These are phyloP conservation scores for Mus minutoides DNA, from an alignment of 2,797 vertebrate genomes.

Conservation along the genomic window DNA sequence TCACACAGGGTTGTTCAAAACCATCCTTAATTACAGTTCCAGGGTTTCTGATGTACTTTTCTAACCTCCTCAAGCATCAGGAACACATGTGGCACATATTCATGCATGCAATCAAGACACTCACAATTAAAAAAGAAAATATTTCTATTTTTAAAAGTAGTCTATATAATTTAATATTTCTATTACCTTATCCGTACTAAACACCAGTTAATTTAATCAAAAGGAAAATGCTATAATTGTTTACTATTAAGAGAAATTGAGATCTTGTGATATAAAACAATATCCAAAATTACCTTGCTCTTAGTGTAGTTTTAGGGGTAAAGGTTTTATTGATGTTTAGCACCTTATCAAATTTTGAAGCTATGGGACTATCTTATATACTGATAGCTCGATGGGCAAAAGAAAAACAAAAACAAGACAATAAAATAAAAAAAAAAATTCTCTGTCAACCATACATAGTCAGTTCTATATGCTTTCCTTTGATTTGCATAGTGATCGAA, in stretches of 20 bases:
- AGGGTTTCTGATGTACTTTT: neutral
- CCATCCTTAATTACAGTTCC: neutral
- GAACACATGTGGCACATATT: too few species aligned
- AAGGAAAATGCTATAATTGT: neutral
- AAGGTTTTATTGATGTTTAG: neutral
- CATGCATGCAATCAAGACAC: neutral
- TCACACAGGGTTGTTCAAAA: neutral
- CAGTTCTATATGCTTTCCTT: neutral
- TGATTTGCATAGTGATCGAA: neutral
- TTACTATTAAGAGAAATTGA: neutral
- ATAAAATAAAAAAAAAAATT: too few species aligned
- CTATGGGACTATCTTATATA: neutral
- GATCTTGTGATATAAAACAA: neutral
- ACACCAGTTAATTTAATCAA: neutral
- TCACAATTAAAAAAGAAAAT: neutral
- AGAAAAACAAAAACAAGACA: neutral
- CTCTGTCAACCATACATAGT: neutral
- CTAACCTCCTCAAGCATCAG: too few species aligned
- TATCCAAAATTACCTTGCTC: neutral
- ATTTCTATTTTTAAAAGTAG: neutral
- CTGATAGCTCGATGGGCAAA: neutral
- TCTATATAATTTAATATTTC: neutral
- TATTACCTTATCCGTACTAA: neutral
- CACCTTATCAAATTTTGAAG: neutral
- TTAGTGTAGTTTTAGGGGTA: neutral